Percentiles rank a stretch among this genome's conserved stretches.
phyloP scores from a whole-genome alignment of 1,140 invertebrate genomes.

The Melanaphis sacchari region DNA sequence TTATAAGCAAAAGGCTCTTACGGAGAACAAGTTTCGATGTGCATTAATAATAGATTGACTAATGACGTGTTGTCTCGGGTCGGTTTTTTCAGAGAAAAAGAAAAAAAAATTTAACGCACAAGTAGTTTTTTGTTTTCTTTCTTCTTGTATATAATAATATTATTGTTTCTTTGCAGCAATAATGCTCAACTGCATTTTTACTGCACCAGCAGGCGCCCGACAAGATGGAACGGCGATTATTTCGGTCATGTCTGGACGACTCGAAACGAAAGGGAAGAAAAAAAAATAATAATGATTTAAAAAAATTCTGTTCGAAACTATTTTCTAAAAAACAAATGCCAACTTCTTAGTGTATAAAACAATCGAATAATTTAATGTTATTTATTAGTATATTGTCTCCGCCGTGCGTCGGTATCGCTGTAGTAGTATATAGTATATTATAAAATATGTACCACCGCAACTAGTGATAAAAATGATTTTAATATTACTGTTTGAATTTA shows the following conservation, averaged over 20 bases:
- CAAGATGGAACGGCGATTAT: conserved; percentile 19
- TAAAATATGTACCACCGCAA: not conserved
- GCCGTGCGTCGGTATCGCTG: not conserved
- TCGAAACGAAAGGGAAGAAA: not conserved
- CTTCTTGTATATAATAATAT: not conserved
- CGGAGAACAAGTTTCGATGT: not conserved
- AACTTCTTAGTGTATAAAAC: not conserved
- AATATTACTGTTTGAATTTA: not conserved
- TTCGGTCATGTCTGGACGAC: conserved; percentile 24
- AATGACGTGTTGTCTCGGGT: conserved; percentile 49
- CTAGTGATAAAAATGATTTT: not conserved
- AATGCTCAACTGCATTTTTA: conserved; percentile 30
- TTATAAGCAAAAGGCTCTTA: conserved; percentile 17
- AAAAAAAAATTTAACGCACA: not conserved
- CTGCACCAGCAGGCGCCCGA: conserved; percentile 8
- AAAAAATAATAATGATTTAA: not conserved
- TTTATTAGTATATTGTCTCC: conserved; percentile 14
- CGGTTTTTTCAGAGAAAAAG: not conserved
- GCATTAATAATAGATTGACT: conserved; percentile 54
- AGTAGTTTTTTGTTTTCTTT: not conserved
- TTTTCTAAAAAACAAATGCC: not conserved
- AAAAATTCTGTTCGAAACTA: not conserved
- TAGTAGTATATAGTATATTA: not conserved
- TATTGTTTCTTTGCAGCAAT: conserved; percentile 2
- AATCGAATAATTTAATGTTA: conserved; percentile 2